phyloP scores from a whole-genome alignment of 2,888 invertebrate genomes.

The Orthosia cruda region DNA sequence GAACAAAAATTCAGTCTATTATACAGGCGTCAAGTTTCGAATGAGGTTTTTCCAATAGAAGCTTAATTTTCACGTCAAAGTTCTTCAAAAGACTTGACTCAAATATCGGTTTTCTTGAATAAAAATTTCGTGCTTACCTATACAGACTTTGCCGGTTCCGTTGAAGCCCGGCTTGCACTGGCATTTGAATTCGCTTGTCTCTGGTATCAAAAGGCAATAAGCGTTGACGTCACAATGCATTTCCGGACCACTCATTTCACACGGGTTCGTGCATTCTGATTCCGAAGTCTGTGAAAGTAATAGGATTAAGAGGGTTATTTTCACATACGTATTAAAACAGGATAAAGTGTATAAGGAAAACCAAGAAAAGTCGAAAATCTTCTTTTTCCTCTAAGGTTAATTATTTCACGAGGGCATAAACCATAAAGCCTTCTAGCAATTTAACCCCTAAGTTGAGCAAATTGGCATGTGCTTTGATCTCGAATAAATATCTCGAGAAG shows the following conservation, averaged over 20 bases:
- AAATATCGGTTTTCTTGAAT: slow-evolving; percentile 19
- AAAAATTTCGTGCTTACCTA: slow-evolving; percentile 83
- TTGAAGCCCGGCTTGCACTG: slow-evolving; percentile 98
- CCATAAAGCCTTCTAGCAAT: slow-evolving; percentile 36
- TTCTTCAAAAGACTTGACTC: slow-evolving; percentile 15
- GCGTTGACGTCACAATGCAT: slow-evolving; percentile 97
- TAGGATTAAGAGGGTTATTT: not conserved
- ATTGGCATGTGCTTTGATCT: slow-evolving; percentile 52
- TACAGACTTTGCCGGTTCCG: slow-evolving; percentile 96
- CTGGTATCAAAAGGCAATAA: slow-evolving; percentile 96
- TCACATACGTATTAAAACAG: not conserved
- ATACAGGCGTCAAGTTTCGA: slow-evolving; percentile 44
- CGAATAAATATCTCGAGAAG: slow-evolving; percentile 45
- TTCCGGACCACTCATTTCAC: slow-evolving; percentile 95
- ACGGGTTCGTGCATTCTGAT: slow-evolving; percentile 97
- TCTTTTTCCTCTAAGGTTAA: not conserved
- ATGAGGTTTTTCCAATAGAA: slow-evolving; percentile 41
- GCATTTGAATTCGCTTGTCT: slow-evolving; percentile 97
- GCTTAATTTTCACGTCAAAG: slow-evolving; percentile 40
- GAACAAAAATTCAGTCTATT: slow-evolving; percentile 51
- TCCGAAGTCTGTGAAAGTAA: slow-evolving; percentile 93
- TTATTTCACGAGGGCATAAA: slow-evolving; percentile 21
- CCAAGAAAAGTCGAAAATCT: not conserved
- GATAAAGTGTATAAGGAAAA: not conserved
- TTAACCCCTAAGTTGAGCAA: slow-evolving; percentile 37